Base-by-base conservation (phyloP, 2,797 vertebrate species). In the Acrossocheilus wenchowensis region DNA sequence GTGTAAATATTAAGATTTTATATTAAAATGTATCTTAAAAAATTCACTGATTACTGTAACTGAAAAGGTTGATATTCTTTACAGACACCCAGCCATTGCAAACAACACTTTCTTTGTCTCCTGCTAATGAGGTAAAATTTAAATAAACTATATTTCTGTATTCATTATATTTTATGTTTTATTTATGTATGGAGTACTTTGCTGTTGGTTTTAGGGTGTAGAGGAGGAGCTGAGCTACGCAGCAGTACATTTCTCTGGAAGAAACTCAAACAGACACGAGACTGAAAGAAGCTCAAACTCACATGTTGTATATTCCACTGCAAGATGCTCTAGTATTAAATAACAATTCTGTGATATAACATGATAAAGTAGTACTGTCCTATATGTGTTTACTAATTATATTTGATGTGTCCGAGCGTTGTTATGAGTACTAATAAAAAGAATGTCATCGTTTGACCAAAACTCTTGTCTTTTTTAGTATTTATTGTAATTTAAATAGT, bases 171-270 rank as follows among this genome's bases (percentile, higher is more conserved):
- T n/a, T n/a, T 10, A n/a, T 41, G 54, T 48, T 80, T 64, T 12
- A 62, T 64, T 64, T 0, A 64, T 30, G 52, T 8, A 66, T 8
- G 6, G 17, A 36, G 6, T 7, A 23, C 21, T 54, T 15, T 57
- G 14, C 2, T 45, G 17, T 60, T 60, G 52, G 23, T 17, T 82
- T 73, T 60, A 82, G 68, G 50, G 8, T 82, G 36, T 17, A 26
- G 45, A 21, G 2, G 64, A 54, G 66, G 80, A 82, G 21, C 30
- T 72, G 57, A 72, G 36, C 69, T 82, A 82, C 0, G 69, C 81
- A 30, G 50, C 81, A 26, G 81, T 82, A 43, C 50, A 60, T 60
- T 82, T 82, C 50, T 6, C 50, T 12, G 69, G 50, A 71, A 73
- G 81, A 54, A 71, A 60, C 21, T 10, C 12, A 60, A 60, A 19